Base-by-base conservation (phyloP, 2,113 vertebrate species). In the Enhydra lutris region DNA sequence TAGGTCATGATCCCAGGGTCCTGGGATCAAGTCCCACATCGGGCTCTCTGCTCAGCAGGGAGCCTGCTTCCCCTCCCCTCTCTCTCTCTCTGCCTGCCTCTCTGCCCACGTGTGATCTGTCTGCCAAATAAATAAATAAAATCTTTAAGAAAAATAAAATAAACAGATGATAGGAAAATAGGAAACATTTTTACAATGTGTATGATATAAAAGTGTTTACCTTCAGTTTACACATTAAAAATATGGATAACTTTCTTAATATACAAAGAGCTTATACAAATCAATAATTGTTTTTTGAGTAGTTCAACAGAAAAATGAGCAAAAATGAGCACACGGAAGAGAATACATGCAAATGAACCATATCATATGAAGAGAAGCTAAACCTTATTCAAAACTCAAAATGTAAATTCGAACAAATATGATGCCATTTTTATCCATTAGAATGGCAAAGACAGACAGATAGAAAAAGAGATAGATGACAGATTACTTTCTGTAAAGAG, bases 401-500 rank as follows among this genome's bases (percentile, higher is more conserved):
- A 89, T 45, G 10, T 81, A 86, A 80, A 93, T 81, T 89, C n/a
- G 78, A 57, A 86, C n/a, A 88, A 95, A 93, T 26, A 76, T n/a
- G 36, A 63, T 84, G 23, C 23, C n/a, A 69, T 65, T 74, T 96
- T 89, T 69, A 80, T 52, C n/a, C n/a, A 59, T 8, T 86, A 73
- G 39, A 95, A 79, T 36, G 47, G n/a, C 31, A 57, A 89, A 45
- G 14, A 63, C 73, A 42, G 31, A 39, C 12, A 65, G 63, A 61
- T 1, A 65, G 63, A 59, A 9, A 65, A 65, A 65, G 4, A 63
- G 78, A 80, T 7, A 63, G 39, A 63, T 39, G 26, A 80, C 55
- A 52, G 47, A 79, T 85, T 45, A 23, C 13, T 57, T 14, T 83
- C 4, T 81, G 50, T 67, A 91, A 74, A 76, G 88, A 71, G 39